Evolutionary conservation across 2,888 invertebrate species (phyloP).

Genomic region (Hypena proboscidalis): DNA sequence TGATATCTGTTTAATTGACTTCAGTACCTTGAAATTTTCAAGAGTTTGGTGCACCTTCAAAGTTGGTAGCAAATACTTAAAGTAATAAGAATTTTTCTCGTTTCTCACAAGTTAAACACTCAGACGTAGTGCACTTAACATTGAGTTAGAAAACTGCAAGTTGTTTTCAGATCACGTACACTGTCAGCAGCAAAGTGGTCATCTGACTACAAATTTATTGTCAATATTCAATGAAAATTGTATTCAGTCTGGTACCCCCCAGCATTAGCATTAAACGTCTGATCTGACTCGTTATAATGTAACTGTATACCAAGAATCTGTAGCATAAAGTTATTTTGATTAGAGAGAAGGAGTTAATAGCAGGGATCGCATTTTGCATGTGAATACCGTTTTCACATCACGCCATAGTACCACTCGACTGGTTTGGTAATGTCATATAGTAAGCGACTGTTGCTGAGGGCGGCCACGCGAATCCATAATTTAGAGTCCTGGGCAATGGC

Average conservation of each 20-base stretch:
- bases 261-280: constrained; percentile 17
- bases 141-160: background rate
- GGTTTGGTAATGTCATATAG: constrained; percentile 23
- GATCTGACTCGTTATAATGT: background rate
- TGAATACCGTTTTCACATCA: constrained; percentile 27
- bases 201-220: constrained; percentile 1
- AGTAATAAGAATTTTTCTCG: background rate
- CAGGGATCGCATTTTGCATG: no score
- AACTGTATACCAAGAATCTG: background rate
- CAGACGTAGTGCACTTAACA: background rate
- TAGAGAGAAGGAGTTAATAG: no score
- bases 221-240: constrained; percentile 10
- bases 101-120: background rate
- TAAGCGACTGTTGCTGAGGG: constrained; percentile 7
- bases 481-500: no score
- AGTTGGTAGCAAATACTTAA: background rate
- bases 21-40: constrained; percentile 4
- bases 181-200: background rate
- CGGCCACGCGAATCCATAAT: constrained; percentile 1
- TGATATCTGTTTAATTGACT: constrained; percentile 11
- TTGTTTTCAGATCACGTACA: constrained; percentile 5
- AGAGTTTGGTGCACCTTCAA: background rate
- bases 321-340: no score
- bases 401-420: constrained; percentile 12
- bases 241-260: constrained; percentile 3